Conservation (phyloP, 2,797 vertebrate species). For the Pangasius macronema region DNA sequence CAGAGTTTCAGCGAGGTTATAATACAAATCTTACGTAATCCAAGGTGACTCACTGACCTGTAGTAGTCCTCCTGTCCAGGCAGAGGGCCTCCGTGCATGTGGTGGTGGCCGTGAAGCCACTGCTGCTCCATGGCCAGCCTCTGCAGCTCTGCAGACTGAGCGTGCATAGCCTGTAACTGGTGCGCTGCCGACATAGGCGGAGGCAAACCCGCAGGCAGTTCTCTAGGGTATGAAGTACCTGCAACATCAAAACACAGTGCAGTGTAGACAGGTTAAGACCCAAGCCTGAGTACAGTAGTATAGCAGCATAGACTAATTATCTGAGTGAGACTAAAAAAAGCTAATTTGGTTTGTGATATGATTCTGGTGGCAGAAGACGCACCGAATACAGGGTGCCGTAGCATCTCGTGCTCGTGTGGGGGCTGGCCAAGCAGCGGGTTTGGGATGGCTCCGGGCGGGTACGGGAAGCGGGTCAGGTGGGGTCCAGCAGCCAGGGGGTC, state of each 20-base stretch:
- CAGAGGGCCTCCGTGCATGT: slow-evolving; percentile 96
- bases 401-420: slow-evolving; percentile 98
- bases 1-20: not conserved
- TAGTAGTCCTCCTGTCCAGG: slow-evolving; percentile 99
- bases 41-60: slow-evolving; percentile 76
- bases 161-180: slow-evolving; percentile 98
- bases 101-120: slow-evolving; percentile 96
- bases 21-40: not conserved
- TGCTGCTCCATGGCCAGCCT: slow-evolving; percentile 99
- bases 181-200: slow-evolving; percentile 97
- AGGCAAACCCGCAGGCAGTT: slow-evolving; percentile 88
- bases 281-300: not conserved
- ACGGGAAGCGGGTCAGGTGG: slow-evolving; percentile 95
- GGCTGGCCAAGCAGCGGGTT: slow-evolving; percentile 92
- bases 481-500: slow-evolving; percentile 91
- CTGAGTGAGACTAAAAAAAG: not conserved
- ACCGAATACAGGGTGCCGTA: slow-evolving; percentile 98
- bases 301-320: not conserved
- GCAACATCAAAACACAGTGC: slow-evolving; percentile 17
- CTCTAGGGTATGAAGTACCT: slow-evolving; percentile 94
- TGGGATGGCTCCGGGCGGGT: slow-evolving; percentile 93
- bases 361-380: slow-evolving; percentile 54
- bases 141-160: slow-evolving; percentile 96
- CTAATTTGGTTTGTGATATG: not conserved
- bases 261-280: slow-evolving; percentile 14